Conservation (phyloP, 2,888 invertebrate genomes). For the Aphidoletes aphidimyza region DNA sequence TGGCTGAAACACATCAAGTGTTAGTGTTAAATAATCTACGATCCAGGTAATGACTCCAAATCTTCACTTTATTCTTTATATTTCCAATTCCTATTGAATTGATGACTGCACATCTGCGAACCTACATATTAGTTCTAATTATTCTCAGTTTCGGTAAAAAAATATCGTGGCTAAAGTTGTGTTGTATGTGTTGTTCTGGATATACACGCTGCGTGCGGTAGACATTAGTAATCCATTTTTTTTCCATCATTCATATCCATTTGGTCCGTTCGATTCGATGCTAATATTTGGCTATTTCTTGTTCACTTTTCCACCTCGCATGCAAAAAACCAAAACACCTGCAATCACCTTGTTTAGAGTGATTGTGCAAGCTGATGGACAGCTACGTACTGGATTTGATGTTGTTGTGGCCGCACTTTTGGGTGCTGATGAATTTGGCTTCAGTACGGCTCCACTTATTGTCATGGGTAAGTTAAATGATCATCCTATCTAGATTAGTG, state of each 20-base stretch:
- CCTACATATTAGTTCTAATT: slow-evolving; percentile 52
- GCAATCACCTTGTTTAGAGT: slow-evolving; percentile 70
- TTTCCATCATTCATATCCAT: slow-evolving; percentile 47
- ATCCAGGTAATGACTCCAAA: slow-evolving; percentile 69
- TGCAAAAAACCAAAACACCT: slow-evolving; percentile 38
- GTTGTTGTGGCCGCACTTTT: slow-evolving; percentile 94
- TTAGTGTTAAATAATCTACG: slow-evolving; percentile 91
- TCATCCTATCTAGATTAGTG: background rate
- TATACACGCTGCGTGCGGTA: slow-evolving; percentile 54
- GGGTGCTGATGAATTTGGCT: slow-evolving; percentile 98
- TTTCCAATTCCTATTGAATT: background rate
- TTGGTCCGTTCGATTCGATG: background rate
- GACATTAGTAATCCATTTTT: slow-evolving; percentile 55
- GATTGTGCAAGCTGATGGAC: slow-evolving; percentile 96
- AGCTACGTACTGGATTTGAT: slow-evolving; percentile 94
- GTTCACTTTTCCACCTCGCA: slow-evolving; percentile 56
- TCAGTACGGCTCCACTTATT: slow-evolving; percentile 97
- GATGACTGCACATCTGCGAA: background rate
- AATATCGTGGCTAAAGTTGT: slow-evolving; percentile 48
- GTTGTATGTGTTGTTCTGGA: slow-evolving; percentile 54
- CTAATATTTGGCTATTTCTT: slow-evolving; percentile 56
- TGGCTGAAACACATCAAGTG: slow-evolving; percentile 98
- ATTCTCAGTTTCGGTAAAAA: slow-evolving; percentile 52
- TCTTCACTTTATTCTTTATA: slow-evolving; percentile 10
- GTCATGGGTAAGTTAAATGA: slow-evolving; percentile 76